These are phyloP conservation scores for Serranus cabrilla DNA, from an alignment of 2,797 vertebrate genomes.

Conservation along the genomic window DNA sequence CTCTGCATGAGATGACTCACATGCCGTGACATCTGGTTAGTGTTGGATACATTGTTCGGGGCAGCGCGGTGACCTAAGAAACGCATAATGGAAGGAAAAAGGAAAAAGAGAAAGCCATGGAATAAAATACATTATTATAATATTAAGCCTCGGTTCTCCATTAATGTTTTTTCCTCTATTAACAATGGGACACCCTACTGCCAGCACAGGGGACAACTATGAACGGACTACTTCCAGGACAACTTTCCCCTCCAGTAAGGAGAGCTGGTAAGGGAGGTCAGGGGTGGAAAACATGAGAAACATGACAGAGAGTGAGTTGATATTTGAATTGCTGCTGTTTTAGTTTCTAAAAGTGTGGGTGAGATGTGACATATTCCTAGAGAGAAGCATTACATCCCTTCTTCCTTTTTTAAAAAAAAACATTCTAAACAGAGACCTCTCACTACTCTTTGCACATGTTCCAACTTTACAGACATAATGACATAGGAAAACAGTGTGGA, in stretches of 20 bases:
- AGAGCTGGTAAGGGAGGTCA: slow-evolving; percentile 24
- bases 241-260: slow-evolving; percentile 14
- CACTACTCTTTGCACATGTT: neutral
- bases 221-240: slow-evolving; percentile 27
- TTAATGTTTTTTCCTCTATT: slow-evolving; percentile 60
- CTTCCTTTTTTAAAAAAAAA: neutral
- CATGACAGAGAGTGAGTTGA: slow-evolving; percentile 2
- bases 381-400: neutral
- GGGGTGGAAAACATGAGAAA: slow-evolving; percentile 24
- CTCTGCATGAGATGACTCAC: slow-evolving; percentile 76
- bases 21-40: slow-evolving; percentile 78
- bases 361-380: neutral
- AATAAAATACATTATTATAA: slow-evolving; percentile 69
- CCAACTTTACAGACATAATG: slow-evolving; percentile 9
- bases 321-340: neutral
- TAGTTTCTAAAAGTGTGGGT: neutral
- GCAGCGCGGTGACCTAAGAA: slow-evolving; percentile 62
- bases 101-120: slow-evolving; percentile 69
- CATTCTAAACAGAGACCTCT: neutral
- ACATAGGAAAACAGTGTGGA: slow-evolving; percentile 1
- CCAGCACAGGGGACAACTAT: slow-evolving; percentile 40
- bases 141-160: slow-evolving; percentile 47
- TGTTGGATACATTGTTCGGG: slow-evolving; percentile 75
- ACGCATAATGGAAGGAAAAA: slow-evolving; percentile 77
- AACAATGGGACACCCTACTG: slow-evolving; percentile 62